A percentile compares a stretch with the other conserved stretches of the same genome.
These are phyloP conservation scores for Drosophila mimetica DNA, from an alignment of 2,888 invertebrate species.

Conservation along the genomic window DNA sequence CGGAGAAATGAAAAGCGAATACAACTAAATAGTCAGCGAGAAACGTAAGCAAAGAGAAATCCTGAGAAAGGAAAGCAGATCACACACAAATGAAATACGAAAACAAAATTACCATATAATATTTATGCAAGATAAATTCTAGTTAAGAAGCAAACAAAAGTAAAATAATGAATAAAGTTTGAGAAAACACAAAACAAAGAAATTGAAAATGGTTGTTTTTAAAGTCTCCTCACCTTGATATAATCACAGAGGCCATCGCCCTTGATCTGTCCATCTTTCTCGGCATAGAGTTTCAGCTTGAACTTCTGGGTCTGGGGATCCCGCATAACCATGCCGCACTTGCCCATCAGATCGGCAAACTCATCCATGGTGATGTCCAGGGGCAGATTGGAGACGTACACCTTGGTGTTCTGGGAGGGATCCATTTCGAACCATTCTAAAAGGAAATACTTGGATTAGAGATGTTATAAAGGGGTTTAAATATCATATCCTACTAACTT, in stretches of 20 bases:
- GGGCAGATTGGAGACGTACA: slow-evolving; percentile 97
- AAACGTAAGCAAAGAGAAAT: slow-evolving; percentile 51
- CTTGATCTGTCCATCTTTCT: slow-evolving; percentile 92
- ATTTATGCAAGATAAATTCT: slow-evolving; percentile 69
- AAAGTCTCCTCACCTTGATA: slow-evolving; percentile 89
- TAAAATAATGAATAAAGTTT: slow-evolving; percentile 71
- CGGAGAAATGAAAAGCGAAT: slow-evolving; percentile 19
- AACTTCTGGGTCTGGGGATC: slow-evolving; percentile 92
- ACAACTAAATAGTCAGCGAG: slow-evolving; percentile 60
- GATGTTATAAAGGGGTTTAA: not conserved
- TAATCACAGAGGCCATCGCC: slow-evolving; percentile 99
- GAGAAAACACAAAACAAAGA: slow-evolving; percentile 37
- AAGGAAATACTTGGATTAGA: not conserved
- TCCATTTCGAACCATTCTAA: slow-evolving; percentile 96
- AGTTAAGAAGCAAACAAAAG: slow-evolving; percentile 57
- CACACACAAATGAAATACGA: slow-evolving; percentile 30
- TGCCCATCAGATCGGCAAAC: slow-evolving; percentile 96
- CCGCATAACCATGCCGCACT: slow-evolving; percentile 97
- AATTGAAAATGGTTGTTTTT: not conserved
- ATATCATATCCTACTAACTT: slow-evolving; percentile 68
- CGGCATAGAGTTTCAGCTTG: slow-evolving; percentile 96
- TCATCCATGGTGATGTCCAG: slow-evolving; percentile 94
- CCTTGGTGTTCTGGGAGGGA: slow-evolving; percentile 95
- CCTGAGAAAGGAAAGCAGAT: not conserved
- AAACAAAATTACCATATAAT: slow-evolving; percentile 54